These are phyloP conservation scores for Glossophaga mutica DNA, from an alignment of 2,797 vertebrate genomes.

Conservation along the genomic window DNA sequence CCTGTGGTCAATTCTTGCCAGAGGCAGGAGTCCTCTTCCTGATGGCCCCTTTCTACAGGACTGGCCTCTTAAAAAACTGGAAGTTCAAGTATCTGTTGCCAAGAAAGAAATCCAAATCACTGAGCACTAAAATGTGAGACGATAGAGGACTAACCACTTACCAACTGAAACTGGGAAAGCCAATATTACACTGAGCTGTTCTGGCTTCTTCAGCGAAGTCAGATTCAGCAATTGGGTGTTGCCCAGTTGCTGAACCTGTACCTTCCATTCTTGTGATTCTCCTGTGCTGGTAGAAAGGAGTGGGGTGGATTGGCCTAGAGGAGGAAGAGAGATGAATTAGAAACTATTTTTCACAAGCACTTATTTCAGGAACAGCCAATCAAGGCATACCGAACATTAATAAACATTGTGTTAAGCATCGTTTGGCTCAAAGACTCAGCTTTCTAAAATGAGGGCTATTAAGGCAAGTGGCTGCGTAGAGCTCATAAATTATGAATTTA, in stretches of 20 bases:
- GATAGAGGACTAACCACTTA: background rate
- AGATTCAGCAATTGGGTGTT: background rate
- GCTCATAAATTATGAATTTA: slow-evolving; percentile 64
- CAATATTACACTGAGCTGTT: background rate
- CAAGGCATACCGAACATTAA: background rate
- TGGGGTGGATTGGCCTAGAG: background rate
- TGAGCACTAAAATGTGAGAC: background rate
- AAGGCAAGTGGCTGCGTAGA: slow-evolving; percentile 19
- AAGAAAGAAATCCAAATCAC: background rate
- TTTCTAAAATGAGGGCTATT: slow-evolving; percentile 28
- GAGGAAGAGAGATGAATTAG: background rate
- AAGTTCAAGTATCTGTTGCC: background rate
- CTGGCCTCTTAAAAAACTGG: slow-evolving; percentile 26
- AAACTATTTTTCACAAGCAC: background rate
- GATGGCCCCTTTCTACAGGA: background rate
- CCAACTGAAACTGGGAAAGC: background rate
- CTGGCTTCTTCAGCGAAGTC: background rate
- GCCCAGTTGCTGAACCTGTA: no score
- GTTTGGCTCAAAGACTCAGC: background rate
- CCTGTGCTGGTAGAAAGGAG: background rate
- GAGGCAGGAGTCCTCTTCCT: background rate
- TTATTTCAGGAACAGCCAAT: background rate
- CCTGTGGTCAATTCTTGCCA: background rate
- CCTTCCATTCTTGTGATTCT: background rate
- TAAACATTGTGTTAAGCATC: slow-evolving; percentile 4